Conservation (phyloP, 1,140 invertebrate species). For the Pantala flavescens region DNA sequence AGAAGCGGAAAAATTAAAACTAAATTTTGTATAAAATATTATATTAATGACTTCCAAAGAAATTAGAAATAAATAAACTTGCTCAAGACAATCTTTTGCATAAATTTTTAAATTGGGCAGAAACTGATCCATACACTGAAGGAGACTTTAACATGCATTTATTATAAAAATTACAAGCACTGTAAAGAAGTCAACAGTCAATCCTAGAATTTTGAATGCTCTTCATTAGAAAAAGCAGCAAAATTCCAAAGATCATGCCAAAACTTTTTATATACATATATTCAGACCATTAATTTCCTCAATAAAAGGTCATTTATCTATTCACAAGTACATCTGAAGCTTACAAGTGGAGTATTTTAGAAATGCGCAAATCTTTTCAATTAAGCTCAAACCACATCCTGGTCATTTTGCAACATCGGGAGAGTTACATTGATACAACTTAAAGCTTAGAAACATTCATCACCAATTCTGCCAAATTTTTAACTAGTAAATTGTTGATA, state of each 20-base stretch:
- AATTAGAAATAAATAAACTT: too few species aligned
- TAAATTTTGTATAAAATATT: too few species aligned
- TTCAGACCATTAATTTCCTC: background rate
- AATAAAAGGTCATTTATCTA: background rate
- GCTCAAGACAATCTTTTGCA: too few species aligned
- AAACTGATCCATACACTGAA: too few species aligned
- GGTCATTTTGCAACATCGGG: background rate
- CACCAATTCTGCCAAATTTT: too few species aligned
- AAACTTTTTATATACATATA: background rate
- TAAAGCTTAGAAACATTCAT: too few species aligned
- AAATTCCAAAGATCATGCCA: background rate
- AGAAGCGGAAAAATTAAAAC: too few species aligned
- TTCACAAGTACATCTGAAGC: background rate
- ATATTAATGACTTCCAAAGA: too few species aligned
- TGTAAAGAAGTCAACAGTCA: constrained; percentile 9
- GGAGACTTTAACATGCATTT: background rate
- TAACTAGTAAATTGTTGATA: too few species aligned
- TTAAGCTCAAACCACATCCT: background rate
- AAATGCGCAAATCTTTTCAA: background rate
- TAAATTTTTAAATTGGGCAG: too few species aligned
- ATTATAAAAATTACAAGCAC: constrained; percentile 4
- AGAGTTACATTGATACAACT: too few species aligned
- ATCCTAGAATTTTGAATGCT: background rate
- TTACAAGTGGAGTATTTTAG: background rate
- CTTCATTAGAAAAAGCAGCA: background rate